Evolutionary conservation across 2,113 vertebrate species (phyloP).

Genomic region (Myiozetetes cayanensis): DNA sequence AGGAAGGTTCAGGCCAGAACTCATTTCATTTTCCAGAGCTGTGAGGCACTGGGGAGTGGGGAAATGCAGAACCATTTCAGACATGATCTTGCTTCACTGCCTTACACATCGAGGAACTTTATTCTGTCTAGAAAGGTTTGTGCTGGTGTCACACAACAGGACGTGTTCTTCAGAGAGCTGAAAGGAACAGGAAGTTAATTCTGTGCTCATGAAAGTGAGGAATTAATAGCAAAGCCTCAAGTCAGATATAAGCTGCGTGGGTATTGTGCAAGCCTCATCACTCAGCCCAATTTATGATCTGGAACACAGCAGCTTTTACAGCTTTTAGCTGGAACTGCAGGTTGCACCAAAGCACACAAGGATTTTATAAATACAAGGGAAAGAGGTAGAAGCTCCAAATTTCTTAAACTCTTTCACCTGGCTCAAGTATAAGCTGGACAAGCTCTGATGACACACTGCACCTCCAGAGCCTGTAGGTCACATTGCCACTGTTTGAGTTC

Average conservation of each 20-base stretch:
- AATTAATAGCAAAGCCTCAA: slow-evolving; percentile 28
- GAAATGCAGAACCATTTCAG: not conserved
- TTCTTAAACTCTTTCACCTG: not conserved
- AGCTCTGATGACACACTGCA: not conserved
- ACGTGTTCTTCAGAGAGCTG: not conserved
- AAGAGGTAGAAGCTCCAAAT: not conserved
- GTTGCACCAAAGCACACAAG: not conserved
- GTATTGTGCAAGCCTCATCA: slow-evolving; percentile 59
- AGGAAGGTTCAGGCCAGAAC: slow-evolving; percentile 20
- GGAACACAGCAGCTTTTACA: slow-evolving; percentile 58
- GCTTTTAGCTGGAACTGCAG: slow-evolving; percentile 4
- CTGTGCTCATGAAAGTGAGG: not conserved
- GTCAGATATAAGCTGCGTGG: not conserved
- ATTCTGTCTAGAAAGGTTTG: not conserved
- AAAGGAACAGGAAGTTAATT: not conserved
- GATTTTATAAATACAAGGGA: not conserved
- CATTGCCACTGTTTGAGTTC: not conserved
- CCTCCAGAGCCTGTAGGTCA: not conserved
- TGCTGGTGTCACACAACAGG: not conserved
- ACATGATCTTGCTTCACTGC: not conserved
- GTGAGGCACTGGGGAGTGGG: slow-evolving; percentile 4
- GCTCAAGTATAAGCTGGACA: not conserved
- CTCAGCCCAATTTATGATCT: slow-evolving; percentile 63
- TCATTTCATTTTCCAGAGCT: slow-evolving; percentile 39
- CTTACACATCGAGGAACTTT: not conserved